Evolutionary conservation across 2,797 vertebrate genomes (phyloP).

Genomic region (Psittacula echo): DNA sequence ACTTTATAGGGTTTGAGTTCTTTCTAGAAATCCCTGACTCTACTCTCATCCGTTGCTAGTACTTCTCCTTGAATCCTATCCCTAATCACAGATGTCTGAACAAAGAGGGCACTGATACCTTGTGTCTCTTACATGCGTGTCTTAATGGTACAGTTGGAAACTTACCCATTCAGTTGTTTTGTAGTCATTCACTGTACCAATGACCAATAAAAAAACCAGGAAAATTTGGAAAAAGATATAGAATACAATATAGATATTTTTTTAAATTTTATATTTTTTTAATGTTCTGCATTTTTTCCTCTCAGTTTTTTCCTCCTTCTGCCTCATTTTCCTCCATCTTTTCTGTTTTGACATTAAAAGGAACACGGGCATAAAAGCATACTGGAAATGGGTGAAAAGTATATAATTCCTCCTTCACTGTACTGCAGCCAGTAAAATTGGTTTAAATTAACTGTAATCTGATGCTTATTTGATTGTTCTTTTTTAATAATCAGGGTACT

Average conservation of each 20-base stretch:
- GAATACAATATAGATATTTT: fast-evolving
- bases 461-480: not conserved
- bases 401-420: not conserved
- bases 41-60: not conserved
- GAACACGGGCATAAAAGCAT: not conserved
- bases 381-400: not conserved
- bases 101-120: not conserved
- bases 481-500: not conserved
- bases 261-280: not conserved
- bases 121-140: fast-evolving
- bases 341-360: not conserved
- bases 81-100: not conserved
- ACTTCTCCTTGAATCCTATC: not conserved
- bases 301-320: not conserved
- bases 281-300: not conserved
- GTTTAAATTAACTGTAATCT: not conserved
- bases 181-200: not conserved
- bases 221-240: not conserved
- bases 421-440: not conserved
- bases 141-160: not conserved
- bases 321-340: not conserved
- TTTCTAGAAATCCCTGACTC: not conserved
- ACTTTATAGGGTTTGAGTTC: not conserved
- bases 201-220: not conserved
- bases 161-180: not conserved